phyloP scores from a whole-genome alignment of 1,140 invertebrate species.

The Oncopodura yosiiana region DNA sequence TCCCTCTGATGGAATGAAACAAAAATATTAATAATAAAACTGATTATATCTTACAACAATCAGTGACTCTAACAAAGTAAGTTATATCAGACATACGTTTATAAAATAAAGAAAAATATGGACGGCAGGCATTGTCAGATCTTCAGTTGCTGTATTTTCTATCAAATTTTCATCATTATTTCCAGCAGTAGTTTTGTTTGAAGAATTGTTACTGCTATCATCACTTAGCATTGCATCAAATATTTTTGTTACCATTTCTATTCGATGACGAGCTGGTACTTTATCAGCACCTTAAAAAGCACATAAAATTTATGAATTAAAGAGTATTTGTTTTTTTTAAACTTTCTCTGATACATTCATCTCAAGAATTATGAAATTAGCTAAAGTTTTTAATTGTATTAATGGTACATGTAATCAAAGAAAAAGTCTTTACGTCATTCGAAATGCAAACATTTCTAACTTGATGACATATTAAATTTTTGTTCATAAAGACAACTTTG shows the following conservation, averaged over 20 bases:
- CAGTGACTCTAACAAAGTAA: neutral
- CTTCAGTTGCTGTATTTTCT: slow-evolving; percentile 8
- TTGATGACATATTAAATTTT: no score
- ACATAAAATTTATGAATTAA: neutral
- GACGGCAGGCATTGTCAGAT: slow-evolving; percentile 25
- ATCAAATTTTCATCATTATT: slow-evolving; percentile 3
- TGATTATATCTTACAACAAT: no score
- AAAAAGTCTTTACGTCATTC: neutral
- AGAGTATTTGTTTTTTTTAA: no score
- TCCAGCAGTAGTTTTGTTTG: neutral
- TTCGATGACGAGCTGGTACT: slow-evolving; percentile 26
- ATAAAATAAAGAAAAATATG: slow-evolving; percentile 33
- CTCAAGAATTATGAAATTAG: no score
- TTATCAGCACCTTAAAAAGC: slow-evolving; percentile 19
- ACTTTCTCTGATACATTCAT: no score
- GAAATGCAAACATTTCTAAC: neutral
- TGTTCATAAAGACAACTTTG: no score
- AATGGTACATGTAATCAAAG: no score
- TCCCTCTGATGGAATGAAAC: slow-evolving; percentile 49
- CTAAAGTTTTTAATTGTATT: no score
- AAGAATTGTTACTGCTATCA: neutral
- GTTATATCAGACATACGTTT: slow-evolving; percentile 9
- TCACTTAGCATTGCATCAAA: slow-evolving; percentile 22
- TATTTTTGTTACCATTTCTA: slow-evolving; percentile 30
- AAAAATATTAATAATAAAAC: no score